Conservation (phyloP, 2,888 invertebrate species). For the Linnaemya vulpina region DNA sequence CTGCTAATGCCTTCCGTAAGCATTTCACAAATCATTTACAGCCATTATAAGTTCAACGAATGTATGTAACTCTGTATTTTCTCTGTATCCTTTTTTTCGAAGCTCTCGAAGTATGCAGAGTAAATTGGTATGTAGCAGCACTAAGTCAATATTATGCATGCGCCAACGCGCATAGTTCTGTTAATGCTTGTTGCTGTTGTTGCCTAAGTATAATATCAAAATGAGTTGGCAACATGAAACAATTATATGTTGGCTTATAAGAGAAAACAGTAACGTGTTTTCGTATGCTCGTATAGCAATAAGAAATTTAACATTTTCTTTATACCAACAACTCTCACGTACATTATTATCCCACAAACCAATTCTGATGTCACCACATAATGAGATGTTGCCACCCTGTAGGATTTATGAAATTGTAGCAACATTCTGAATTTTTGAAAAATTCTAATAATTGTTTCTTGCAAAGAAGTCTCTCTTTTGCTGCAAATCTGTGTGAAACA, state of each 20-base stretch:
- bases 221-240: constrained; percentile 59
- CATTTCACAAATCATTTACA: constrained; percentile 66
- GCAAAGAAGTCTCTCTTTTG: too few relatives aligned
- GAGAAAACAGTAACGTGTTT: constrained; percentile 40
- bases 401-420: too few relatives aligned
- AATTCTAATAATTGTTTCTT: too few relatives aligned
- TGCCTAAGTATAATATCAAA: constrained; percentile 27
- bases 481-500: too few relatives aligned
- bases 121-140: neutral
- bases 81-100: constrained; percentile 37
- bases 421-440: too few relatives aligned
- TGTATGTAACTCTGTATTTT: constrained; percentile 1
- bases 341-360: constrained; percentile 26
- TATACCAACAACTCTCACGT: constrained; percentile 58
- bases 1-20: constrained; percentile 29
- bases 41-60: constrained; percentile 33
- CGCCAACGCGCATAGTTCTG: constrained; percentile 65
- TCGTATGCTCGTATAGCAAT: constrained; percentile 5
- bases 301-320: constrained; percentile 24
- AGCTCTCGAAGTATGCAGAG: constrained; percentile 39
- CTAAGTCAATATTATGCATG: constrained; percentile 67
- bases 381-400: constrained; percentile 8
- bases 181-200: constrained; percentile 35
- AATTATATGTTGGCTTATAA: neutral
- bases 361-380: constrained; percentile 7